Evolutionary conservation across 2,113 vertebrate species (phyloP).

Genomic region (Pelecanus crispus): DNA sequence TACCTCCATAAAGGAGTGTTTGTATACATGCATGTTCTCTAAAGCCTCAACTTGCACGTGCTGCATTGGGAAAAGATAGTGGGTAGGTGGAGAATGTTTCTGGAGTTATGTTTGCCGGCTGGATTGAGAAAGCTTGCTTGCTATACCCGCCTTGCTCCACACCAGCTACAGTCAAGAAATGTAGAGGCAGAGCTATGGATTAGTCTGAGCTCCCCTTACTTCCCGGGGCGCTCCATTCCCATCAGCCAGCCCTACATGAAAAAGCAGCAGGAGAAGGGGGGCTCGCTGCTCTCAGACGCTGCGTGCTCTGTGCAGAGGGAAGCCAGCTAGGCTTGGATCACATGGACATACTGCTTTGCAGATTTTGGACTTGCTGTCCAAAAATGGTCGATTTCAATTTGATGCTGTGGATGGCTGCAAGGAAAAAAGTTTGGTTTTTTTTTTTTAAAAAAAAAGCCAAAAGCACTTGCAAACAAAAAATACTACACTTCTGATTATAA

Average conservation of each 20-base stretch:
- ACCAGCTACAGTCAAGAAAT: background rate
- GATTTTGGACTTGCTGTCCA: background rate
- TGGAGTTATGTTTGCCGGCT: background rate
- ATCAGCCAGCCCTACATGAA: rapidly evolving
- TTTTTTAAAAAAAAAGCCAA: background rate
- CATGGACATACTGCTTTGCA: rapidly evolving
- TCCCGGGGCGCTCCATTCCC: rapidly evolving
- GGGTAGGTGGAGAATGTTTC: background rate
- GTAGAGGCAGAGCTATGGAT: background rate
- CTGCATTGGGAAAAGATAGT: background rate
- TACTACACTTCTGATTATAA: background rate
- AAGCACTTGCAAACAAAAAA: background rate
- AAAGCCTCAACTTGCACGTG: background rate
- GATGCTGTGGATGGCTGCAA: background rate
- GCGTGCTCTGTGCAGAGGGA: background rate
- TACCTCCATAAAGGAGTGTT: background rate
- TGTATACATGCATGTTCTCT: rapidly evolving
- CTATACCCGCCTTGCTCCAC: background rate
- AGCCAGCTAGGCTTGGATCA: background rate
- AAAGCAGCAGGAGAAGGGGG: background rate
- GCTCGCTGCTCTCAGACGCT: background rate
- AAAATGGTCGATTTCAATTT: background rate
- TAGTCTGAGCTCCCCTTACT: background rate
- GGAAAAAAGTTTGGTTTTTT: background rate
- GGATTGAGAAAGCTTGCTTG: background rate